Percentiles rank a stretch among this genome's conserved stretches.
Evolutionary conservation across 2,888 invertebrate genomes (phyloP).

Genomic region (Stegophylla sp.): DNA sequence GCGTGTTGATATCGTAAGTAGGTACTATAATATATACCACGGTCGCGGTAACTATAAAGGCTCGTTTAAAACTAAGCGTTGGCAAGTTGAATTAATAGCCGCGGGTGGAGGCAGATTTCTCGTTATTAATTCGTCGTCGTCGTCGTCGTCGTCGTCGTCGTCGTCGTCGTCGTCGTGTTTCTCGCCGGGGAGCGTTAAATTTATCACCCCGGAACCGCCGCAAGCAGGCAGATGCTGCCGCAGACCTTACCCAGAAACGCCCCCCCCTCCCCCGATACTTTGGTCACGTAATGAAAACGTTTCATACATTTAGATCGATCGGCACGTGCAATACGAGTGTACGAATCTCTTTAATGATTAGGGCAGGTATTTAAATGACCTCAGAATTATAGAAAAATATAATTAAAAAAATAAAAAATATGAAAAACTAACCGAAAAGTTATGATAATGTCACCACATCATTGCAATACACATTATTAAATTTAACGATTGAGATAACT

Average conservation of each 20-base stretch:
- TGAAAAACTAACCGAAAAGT: no score
- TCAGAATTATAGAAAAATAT: no score
- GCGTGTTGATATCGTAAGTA: not conserved
- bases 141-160: not conserved
- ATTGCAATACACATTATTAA: no score
- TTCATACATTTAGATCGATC: no score
- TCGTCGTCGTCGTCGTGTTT: not conserved
- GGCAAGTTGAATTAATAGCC: conserved; percentile 37
- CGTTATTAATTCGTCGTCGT: conserved; percentile 29
- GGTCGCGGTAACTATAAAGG: not conserved
- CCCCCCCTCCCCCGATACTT: not conserved
- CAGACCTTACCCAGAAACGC: not conserved
- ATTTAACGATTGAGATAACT: no score
- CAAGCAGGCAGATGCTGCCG: not conserved
- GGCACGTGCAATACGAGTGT: no score
- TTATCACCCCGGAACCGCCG: not conserved
- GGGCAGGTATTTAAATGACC: no score
- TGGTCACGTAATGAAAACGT: no score
- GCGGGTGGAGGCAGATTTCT: not conserved
- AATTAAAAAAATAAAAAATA: no score
- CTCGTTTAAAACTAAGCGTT: not conserved
- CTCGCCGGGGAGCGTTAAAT: not conserved
- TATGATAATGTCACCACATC: no score
- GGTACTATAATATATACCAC: not conserved
- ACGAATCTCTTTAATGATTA: no score